Conservation (phyloP, 1,140 invertebrate genomes). For the Matsumurasca onukii region DNA sequence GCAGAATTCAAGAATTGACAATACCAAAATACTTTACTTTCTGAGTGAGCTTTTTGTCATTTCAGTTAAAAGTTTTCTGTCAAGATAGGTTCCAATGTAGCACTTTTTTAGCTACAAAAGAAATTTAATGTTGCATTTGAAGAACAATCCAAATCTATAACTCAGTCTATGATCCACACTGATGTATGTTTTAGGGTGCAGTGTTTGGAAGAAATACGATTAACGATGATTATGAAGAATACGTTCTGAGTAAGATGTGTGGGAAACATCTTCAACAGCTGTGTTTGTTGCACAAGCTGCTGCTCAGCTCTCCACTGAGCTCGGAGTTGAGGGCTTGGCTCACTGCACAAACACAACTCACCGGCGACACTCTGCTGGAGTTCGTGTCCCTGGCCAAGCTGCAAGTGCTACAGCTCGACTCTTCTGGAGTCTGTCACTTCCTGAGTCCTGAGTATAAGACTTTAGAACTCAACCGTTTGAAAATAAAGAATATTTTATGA, state of each 20-base stretch:
- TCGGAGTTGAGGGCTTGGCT: background rate
- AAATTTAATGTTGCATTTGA: no score
- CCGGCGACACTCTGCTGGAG: background rate
- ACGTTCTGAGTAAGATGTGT: slow-evolving; percentile 17
- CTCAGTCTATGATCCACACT: no score
- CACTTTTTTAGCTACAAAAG: no score
- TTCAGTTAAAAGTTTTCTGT: no score
- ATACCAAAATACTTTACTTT: no score
- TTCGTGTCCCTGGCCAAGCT: background rate
- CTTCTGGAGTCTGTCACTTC: background rate
- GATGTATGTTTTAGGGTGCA: slow-evolving; percentile 27
- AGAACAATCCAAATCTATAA: no score
- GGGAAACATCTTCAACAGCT: background rate
- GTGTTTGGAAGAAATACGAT: slow-evolving; percentile 34
- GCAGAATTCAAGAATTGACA: no score
- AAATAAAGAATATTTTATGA: slow-evolving; percentile 7
- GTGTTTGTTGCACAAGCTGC: background rate
- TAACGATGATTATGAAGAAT: slow-evolving; percentile 33
- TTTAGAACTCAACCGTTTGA: background rate
- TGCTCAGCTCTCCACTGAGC: background rate
- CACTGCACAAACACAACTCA: background rate
- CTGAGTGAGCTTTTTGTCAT: no score
- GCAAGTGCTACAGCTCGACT: background rate
- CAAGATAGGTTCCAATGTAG: no score
- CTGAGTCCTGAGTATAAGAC: background rate